Conservation (phyloP, 2,888 invertebrate species). For the Diogma glabrata region DNA sequence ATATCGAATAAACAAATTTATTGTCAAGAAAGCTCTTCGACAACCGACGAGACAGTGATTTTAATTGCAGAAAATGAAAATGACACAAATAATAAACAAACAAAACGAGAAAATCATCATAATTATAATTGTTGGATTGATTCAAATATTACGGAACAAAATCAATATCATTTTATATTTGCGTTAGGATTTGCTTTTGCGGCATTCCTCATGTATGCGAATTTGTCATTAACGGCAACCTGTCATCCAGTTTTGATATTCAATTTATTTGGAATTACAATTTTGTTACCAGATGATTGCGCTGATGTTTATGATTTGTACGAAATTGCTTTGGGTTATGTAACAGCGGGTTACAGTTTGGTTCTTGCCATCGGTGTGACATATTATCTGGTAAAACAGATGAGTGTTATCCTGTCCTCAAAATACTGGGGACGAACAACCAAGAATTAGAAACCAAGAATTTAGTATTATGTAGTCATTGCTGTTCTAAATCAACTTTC, state of each 20-base stretch:
- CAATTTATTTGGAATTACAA: constrained; percentile 29
- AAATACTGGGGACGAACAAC: too few relatives aligned
- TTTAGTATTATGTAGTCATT: too few relatives aligned
- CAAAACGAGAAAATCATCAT: constrained; percentile 63
- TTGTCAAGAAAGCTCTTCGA: neutral
- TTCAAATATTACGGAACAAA: constrained; percentile 71
- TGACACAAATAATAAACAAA: constrained; percentile 22
- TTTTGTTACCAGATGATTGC: constrained; percentile 75
- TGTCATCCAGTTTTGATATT: constrained; percentile 57
- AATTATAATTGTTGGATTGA: constrained; percentile 50
- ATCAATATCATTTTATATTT: constrained; percentile 61
- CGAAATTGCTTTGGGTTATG: too few relatives aligned
- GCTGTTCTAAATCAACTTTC: too few relatives aligned
- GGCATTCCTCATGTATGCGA: constrained; percentile 60
- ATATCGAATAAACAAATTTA: neutral
- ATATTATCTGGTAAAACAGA: neutral
- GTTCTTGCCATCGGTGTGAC: too few relatives aligned
- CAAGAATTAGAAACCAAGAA: too few relatives aligned
- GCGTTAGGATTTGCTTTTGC: constrained; percentile 53
- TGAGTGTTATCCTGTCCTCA: too few relatives aligned
- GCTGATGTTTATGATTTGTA: constrained; percentile 70
- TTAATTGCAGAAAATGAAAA: constrained; percentile 23
- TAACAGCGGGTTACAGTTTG: too few relatives aligned
- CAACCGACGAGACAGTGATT: constrained; percentile 27
- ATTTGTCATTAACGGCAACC: constrained; percentile 74